These are phyloP conservation scores for Abrostola tripartita DNA, from an alignment of 2,888 invertebrate species.

Conservation along the genomic window DNA sequence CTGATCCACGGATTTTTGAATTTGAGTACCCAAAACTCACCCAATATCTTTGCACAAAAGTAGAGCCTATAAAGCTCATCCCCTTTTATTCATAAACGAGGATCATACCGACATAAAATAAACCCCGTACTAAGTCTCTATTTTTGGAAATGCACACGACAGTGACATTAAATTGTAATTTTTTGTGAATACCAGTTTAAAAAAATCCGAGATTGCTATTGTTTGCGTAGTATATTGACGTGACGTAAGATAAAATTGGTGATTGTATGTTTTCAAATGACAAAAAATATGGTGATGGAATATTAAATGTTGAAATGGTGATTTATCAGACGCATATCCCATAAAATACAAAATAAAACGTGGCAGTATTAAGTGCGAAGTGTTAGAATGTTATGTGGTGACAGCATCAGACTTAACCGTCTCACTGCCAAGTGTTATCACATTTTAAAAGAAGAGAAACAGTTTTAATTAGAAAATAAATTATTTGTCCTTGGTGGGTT, in stretches of 20 bases:
- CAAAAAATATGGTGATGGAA: conserved; percentile 13
- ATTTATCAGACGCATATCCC: conserved; percentile 54
- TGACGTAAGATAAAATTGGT: background rate
- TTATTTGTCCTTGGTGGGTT: conserved; percentile 27
- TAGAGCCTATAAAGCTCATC: too few relatives aligned
- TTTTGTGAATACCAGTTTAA: too few relatives aligned
- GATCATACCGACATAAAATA: too few relatives aligned
- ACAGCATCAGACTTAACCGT: conserved; percentile 46
- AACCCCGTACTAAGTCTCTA: too few relatives aligned
- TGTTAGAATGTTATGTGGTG: conserved; percentile 59
- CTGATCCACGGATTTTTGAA: too few relatives aligned
- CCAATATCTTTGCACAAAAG: too few relatives aligned
- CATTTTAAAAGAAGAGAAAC: conserved; percentile 47
- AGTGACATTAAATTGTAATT: too few relatives aligned
- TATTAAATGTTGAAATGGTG: conserved; percentile 12
- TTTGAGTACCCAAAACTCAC: too few relatives aligned
- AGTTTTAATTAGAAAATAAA: conserved; percentile 30
- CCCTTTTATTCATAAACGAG: too few relatives aligned
- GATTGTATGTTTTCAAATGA: conserved; percentile 2
- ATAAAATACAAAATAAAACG: conserved; percentile 15
- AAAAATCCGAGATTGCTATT: background rate
- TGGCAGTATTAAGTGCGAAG: conserved; percentile 32
- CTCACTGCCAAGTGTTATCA: conserved; percentile 61
- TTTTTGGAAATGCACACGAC: too few relatives aligned
- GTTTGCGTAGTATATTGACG: background rate